Conservation (phyloP, 2,113 vertebrate genomes). For the Panthera leo region DNA sequence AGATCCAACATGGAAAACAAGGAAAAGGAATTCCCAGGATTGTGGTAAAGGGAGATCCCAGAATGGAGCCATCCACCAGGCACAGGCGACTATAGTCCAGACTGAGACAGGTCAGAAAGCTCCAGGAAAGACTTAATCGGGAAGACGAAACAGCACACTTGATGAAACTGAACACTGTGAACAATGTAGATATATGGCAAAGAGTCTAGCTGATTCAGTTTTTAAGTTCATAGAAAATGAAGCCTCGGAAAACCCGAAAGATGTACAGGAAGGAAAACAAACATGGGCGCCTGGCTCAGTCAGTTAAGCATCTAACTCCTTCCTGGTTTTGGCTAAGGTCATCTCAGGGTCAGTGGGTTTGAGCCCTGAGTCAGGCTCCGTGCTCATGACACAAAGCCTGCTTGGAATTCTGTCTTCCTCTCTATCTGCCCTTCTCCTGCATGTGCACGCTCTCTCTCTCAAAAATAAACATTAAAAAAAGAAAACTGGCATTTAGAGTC, state of each 20-base stretch:
- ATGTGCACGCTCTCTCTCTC: too few species aligned
- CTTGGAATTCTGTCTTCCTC: too few species aligned
- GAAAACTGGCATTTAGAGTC: background rate
- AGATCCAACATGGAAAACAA: background rate
- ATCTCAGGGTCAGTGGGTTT: too few species aligned
- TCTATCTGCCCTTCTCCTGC: too few species aligned
- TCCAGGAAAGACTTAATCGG: background rate
- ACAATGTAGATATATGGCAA: background rate
- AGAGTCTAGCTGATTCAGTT: background rate
- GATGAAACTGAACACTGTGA: background rate
- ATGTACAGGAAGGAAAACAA: background rate
- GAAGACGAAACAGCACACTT: background rate
- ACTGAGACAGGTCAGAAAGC: background rate
- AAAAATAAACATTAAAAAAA: background rate
- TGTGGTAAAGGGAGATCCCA: background rate
- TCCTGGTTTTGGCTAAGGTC: too few species aligned
- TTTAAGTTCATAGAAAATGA: constrained; percentile 12
- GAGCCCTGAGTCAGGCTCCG: too few species aligned
- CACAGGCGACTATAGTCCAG: background rate
- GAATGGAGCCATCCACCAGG: background rate
- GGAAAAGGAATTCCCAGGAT: background rate
- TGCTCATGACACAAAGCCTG: too few species aligned
- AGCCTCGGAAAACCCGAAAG: background rate
- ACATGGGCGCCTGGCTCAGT: background rate
- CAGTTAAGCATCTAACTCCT: too few species aligned